These are phyloP conservation scores for Bubo scandiacus DNA, from an alignment of 2,113 vertebrate genomes.

Conservation along the genomic window DNA sequence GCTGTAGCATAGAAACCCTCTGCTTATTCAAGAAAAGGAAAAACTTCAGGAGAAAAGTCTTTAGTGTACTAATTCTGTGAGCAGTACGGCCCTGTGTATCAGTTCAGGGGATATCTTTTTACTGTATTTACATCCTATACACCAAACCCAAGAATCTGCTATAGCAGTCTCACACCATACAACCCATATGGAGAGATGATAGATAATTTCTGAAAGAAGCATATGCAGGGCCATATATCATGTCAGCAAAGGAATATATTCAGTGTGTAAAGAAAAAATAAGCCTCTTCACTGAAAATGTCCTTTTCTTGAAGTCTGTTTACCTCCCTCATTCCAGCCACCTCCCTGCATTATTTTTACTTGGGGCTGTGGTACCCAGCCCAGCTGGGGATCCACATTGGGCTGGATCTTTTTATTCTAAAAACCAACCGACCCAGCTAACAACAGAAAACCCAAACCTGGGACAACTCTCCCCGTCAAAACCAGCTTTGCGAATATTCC, in stretches of 20 bases:
- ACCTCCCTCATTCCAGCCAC: background rate
- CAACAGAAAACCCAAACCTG: background rate
- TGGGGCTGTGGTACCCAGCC: background rate
- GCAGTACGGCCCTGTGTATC: background rate
- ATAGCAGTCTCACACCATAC: background rate
- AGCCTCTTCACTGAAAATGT: background rate
- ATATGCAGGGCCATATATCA: background rate
- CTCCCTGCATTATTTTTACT: background rate
- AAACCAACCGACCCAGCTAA: background rate
- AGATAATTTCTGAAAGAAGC: background rate
- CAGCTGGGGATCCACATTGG: background rate
- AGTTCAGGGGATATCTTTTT: background rate
- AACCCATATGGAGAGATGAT: background rate
- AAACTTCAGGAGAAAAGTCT: background rate
- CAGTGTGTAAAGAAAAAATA: background rate
- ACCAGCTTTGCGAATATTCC: background rate
- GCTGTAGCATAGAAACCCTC: background rate
- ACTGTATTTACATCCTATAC: background rate
- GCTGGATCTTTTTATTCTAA: background rate
- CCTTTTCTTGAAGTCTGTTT: background rate
- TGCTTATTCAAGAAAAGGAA: background rate
- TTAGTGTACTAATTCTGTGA: background rate
- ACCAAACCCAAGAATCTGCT: background rate
- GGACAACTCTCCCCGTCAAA: background rate
- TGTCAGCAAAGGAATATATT: background rate